Base-by-base conservation (phyloP, 2,113 vertebrate species). In the Syrmaticus mikado region DNA sequence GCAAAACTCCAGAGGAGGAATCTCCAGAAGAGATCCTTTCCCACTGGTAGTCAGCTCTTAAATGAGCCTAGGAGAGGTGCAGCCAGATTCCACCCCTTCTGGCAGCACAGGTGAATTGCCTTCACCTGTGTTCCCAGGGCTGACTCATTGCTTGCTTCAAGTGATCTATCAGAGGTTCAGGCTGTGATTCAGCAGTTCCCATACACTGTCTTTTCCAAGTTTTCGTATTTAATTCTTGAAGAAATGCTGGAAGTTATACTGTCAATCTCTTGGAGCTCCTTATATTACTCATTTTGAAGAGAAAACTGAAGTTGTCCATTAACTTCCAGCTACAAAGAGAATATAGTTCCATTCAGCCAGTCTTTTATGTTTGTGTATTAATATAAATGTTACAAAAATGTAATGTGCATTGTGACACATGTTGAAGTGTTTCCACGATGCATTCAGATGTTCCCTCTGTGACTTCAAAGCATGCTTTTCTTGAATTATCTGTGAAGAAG, bases 401-500 rank as follows among this genome's bases (percentile, higher is more conserved):
- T 58, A 50, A 73, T 8, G 15, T 55, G 41, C 0, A 1, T 46
- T 58, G 36, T 70, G 58, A 91, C 53, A 79, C 55, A 55, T 57
- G 17, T 8, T 79, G 6, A 30, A 11, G 20, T 50, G 72, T 89
- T 76, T 66, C 45, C 27, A 3, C 46, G 10, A 65, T 45, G 7
- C 41, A 62, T 93, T 91, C 85, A 94, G 64, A 71, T 85, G 10
- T 34, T 83, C 57, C 53, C 21, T 34, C 52, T 83, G 28, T 8
- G 77, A 3, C 57, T 71, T 90, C 68, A 85, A 94, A 85, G 28
- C 19, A n/a, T 74, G 74, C 68, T 12, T 5, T 70, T 1, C 0
- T 32, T 85, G 48, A 89, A 79, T 70, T 73, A 66, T 74, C 85
- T 85, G 50, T 81, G 60, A 93, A 77, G 64, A 91, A 91, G 65